These are phyloP conservation scores for Perccottus glenii DNA, from an alignment of 2,113 vertebrate genomes.

Conservation along the genomic window DNA sequence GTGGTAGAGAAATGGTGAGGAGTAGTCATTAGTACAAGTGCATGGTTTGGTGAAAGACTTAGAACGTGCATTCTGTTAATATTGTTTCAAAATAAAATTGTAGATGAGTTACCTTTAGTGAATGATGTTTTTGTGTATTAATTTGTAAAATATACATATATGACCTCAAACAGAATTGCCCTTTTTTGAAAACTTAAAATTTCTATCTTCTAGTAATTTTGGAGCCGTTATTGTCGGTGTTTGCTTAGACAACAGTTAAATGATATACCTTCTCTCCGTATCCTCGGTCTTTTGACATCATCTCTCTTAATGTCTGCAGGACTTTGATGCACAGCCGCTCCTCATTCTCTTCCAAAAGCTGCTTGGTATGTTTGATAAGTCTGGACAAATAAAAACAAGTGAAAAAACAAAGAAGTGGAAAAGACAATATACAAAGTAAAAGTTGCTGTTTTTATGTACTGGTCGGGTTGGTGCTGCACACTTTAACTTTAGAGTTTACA, in stretches of 20 bases:
- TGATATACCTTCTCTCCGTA: constrained; percentile 96
- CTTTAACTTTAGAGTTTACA: too few relatives aligned
- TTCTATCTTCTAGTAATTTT: too few relatives aligned
- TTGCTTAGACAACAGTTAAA: too few relatives aligned
- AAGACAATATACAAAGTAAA: too few relatives aligned
- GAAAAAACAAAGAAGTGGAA: not conserved
- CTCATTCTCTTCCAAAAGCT: constrained; percentile 96
- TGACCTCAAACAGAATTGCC: too few relatives aligned
- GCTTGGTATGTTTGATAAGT: constrained; percentile 97
- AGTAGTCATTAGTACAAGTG: constrained; percentile 35
- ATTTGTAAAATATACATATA: too few relatives aligned
- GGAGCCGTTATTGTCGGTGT: too few relatives aligned
- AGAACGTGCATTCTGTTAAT: constrained; percentile 53
- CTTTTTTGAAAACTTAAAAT: too few relatives aligned
- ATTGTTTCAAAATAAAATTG: constrained; percentile 14
- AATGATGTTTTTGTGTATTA: not conserved
- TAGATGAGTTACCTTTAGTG: not conserved
- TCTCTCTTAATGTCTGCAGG: constrained; percentile 95
- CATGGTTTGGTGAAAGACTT: constrained; percentile 9
- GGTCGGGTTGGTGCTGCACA: too few relatives aligned
- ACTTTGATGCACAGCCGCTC: constrained; percentile 98
- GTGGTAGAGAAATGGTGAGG: not conserved
- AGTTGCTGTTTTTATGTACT: too few relatives aligned
- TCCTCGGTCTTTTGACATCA: constrained; percentile 98
- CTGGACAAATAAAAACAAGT: constrained; percentile 67